Evolutionary conservation across 1,140 invertebrate species (phyloP).

Genomic region (Heliconius nattereri): DNA sequence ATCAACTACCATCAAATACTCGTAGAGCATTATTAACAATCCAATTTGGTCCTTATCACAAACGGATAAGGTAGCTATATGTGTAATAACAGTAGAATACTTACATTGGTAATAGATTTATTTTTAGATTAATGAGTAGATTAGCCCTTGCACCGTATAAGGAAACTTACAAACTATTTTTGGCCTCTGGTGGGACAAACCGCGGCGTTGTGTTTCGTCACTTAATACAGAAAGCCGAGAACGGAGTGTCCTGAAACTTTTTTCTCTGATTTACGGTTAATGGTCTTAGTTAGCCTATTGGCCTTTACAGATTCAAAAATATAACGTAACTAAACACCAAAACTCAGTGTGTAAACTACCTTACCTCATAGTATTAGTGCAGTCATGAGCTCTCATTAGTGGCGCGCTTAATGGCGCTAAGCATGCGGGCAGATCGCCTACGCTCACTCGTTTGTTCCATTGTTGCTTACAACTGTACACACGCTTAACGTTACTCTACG

Average conservation of each 20-base stretch:
- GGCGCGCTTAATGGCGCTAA: slow-evolving; percentile 65
- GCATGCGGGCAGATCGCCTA: slow-evolving; percentile 62
- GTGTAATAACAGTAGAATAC: background rate
- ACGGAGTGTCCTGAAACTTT: no score
- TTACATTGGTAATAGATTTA: background rate
- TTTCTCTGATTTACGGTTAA: no score
- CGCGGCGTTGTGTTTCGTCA: no score
- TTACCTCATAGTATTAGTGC: slow-evolving; percentile 26
- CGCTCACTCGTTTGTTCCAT: slow-evolving; percentile 24
- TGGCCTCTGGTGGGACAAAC: background rate
- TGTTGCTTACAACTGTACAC: slow-evolving; percentile 22
- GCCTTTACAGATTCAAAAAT: no score
- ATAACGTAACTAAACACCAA: background rate
- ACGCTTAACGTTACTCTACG: slow-evolving; percentile 8
- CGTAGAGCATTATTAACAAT: background rate
- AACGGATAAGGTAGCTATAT: background rate
- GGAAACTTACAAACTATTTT: background rate
- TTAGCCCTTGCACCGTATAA: background rate
- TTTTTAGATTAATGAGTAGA: slow-evolving; percentile 13
- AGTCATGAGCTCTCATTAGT: slow-evolving; percentile 60
- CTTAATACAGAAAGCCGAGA: no score
- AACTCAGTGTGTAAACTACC: slow-evolving; percentile 2
- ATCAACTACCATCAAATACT: background rate
- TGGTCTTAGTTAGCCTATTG: no score
- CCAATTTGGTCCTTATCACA: background rate